Base-by-base conservation (phyloP, 1,140 invertebrate genomes). In the Polyergus mexicanus region DNA sequence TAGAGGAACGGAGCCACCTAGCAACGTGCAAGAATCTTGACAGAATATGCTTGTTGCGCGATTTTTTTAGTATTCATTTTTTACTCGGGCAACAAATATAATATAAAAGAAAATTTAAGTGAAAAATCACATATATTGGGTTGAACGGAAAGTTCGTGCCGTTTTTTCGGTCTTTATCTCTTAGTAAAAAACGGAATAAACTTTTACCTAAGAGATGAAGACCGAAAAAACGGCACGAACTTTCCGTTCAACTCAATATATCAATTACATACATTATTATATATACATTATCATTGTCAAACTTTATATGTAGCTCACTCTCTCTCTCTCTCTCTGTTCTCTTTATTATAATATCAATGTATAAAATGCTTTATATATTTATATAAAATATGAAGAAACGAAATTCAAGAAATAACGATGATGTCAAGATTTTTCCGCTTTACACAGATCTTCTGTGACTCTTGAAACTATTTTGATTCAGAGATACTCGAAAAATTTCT, bases 401-500 rank as follows among this genome's bases (percentile, higher is more conserved):
- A 69, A 69, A 54, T 44, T 68, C 76, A 25, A 44, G n/a, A 28
- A 78, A 78, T 13, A 35, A 62, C 51, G 16, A 80, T 25, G 16
- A 28, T 19, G 28, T 63, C 11, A 44, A 54, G 7, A 78, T 54
- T 32, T 38, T 51, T 51, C 8, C 7, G 22, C n/a, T 80, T 80
- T 69, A 56, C 35, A 68, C 19, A 16, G 3, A n/a, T 4, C 11
- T 25, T 66, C 13, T 32, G 44, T 69, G 32, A 54, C 63, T 72
- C 66, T 81, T 38, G 66, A 85, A 77, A 87, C 69, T 87, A 84
- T 84, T 38, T 63, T 54, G 69, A 62, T 69, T 69, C 19, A 41
- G 32, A 66, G 66, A 75, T 71, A 75, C 86, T 84, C 63, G 86
- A 76, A 60, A 65, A 56, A 72, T 56, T 87, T 44, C 58, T 78